phyloP scores from a whole-genome alignment of 2,888 invertebrate species.

The Sphaerolaimus hirsutus region DNA sequence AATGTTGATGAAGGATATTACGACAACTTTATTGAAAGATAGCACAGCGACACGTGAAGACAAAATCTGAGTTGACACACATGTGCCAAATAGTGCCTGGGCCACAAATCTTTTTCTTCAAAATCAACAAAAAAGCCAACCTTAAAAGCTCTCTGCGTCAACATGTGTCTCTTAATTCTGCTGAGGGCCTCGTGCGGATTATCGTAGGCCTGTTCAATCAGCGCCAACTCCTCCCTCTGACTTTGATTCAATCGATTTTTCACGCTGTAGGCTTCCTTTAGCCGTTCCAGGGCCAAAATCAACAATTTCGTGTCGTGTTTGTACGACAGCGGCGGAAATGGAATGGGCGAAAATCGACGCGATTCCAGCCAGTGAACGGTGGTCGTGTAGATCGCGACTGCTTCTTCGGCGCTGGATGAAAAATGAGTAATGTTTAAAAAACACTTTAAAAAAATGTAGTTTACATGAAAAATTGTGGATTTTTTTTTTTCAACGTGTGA shows the following conservation, averaged over 20 bases:
- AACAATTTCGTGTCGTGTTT: conserved; percentile 96
- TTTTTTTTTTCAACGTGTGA: too few species aligned
- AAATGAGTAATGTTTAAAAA: too few species aligned
- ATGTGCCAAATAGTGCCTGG: too few species aligned
- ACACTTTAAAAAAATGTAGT: too few species aligned
- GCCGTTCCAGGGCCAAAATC: conserved; percentile 38
- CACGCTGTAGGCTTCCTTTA: conserved; percentile 20
- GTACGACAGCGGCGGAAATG: conserved; percentile 94
- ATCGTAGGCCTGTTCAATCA: conserved; percentile 98
- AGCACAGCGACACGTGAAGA: too few species aligned
- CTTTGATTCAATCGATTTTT: conserved; percentile 64
- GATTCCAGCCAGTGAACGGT: conserved; percentile 99
- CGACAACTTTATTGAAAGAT: too few species aligned
- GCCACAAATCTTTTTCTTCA: too few species aligned
- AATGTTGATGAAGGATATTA: too few species aligned
- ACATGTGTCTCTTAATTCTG: conserved; percentile 88
- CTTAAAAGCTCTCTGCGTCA: conserved; percentile 92
- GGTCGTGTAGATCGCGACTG: conserved; percentile 96
- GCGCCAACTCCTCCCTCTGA: conserved; percentile 84
- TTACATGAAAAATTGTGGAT: too few species aligned
- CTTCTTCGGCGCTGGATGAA: conserved; percentile 95
- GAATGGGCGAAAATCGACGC: conserved; percentile 88
- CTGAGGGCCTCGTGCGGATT: conserved; percentile 97
- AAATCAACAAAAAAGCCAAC: conserved; percentile 24
- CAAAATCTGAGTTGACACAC: too few species aligned